Evolutionary conservation across 1,140 invertebrate species (phyloP), one percentile per base, ranked within the genome.

Genomic region (Ptiloglossa arizonensis): DNA sequence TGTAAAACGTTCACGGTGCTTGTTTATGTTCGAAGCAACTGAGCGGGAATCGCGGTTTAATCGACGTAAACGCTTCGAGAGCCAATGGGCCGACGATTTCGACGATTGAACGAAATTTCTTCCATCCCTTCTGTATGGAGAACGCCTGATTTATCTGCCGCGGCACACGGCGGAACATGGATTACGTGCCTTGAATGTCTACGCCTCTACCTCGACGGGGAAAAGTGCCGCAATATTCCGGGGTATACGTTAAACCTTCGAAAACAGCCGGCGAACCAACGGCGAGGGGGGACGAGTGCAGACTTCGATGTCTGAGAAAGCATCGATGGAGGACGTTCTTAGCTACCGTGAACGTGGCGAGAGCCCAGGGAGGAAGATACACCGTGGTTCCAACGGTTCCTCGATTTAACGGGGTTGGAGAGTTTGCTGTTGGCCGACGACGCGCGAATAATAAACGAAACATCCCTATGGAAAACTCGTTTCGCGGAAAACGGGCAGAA

Each of bases 131-230:
- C 1, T 29, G 75, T 63, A 60, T 27, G 72, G 56, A 15, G 56
- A 32, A 72, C 27, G 59, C 54, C 48, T 63, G 68, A 72, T 72
- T 78, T 72, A 72, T 78, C 75, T 72, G 63, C 68, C 27, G 50
- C 57, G 68, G 63, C 66, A 63, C 56, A 63, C 57, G 48, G 48
- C 46, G 59, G 27, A 78, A 46, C 75, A 78, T 78, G 68, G 68
- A 78, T 78, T 78, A 78, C 75, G 75, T 78, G 67, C 75, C 17
- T 54, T 29, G 75, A 78, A 78, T 71, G 38, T 29, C 15, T 32
- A 29, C 48, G 38, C 59, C 22, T 46, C 48, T 24, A 15, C n/a
- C 27, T 1, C 11, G 32, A 2, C 38, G 38, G 27, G 32, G 67
- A 63, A 72, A 78, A 78, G 74, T 70, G 56, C 56, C 38, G 75